These are phyloP conservation scores for Bufotes viridis DNA, from an alignment of 2,797 vertebrate species.

Conservation along the genomic window DNA sequence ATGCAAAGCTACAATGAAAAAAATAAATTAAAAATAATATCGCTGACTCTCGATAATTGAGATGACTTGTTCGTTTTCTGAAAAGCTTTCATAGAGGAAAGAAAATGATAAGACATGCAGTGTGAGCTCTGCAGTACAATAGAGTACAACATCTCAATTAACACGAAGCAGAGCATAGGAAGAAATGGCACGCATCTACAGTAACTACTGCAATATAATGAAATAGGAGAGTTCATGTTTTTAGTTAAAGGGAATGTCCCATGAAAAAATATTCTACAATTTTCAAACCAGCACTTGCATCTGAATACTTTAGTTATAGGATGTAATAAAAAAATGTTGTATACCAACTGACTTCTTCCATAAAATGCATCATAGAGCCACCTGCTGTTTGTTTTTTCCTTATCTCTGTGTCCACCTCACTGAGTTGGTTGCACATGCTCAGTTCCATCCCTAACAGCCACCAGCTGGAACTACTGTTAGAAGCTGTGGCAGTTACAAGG, in stretches of 20 bases:
- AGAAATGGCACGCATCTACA: not conserved
- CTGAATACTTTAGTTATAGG: too few relatives aligned
- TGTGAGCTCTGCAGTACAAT: not conserved
- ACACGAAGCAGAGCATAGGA: not conserved
- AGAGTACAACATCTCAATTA: constrained; percentile 8
- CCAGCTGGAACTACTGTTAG: too few relatives aligned
- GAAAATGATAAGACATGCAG: not conserved
- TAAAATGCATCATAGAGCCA: too few relatives aligned
- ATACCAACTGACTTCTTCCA: too few relatives aligned
- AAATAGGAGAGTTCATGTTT: not conserved
- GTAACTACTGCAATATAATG: not conserved
- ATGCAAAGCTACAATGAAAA: constrained; percentile 57
- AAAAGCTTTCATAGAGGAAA: constrained; percentile 6
- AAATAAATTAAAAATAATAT: constrained; percentile 38
- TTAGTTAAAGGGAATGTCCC: not conserved
- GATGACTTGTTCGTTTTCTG: constrained; percentile 21
- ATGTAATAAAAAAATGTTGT: too few relatives aligned
- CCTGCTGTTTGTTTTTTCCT: too few relatives aligned
- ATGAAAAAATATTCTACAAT: too few relatives aligned
- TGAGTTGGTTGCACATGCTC: too few relatives aligned
- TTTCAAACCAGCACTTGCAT: too few relatives aligned
- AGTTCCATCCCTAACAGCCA: too few relatives aligned
- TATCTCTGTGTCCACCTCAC: too few relatives aligned
- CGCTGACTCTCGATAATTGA: constrained; percentile 50
- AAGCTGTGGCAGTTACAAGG: too few relatives aligned